Percentiles rank a stretch among this genome's conserved stretches.
phyloP scores from a whole-genome alignment of 1,140 invertebrate genomes.

The Helicoverpa armigera region DNA sequence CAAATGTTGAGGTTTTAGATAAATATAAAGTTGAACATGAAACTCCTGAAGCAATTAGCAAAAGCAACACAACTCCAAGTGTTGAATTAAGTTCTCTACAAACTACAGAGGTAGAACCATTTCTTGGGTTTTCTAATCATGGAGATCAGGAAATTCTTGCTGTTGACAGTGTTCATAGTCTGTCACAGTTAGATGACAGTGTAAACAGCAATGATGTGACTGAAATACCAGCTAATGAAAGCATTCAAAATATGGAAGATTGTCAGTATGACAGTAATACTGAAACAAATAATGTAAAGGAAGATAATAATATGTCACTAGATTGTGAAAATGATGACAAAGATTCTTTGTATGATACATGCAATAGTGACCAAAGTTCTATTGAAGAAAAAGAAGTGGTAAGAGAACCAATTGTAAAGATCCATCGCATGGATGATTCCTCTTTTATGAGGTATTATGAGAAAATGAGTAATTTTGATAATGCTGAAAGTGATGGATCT shows the following conservation, averaged over 20 bases:
- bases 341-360: conserved; percentile 63
- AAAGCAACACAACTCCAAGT: conserved; percentile 22
- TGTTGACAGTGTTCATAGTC: neutral
- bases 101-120: conserved; percentile 67
- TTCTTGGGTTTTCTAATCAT: conserved; percentile 66
- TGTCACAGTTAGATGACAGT: conserved; percentile 7
- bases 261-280: conserved; percentile 3
- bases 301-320: conserved; percentile 24
- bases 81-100: conserved; percentile 52
- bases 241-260: neutral
- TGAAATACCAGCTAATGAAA: conserved; percentile 15
- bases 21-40: conserved; percentile 23
- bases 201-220: neutral
- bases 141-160: neutral
- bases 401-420: conserved; percentile 62
- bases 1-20: conserved; percentile 5
- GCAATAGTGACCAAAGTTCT: conserved; percentile 55
- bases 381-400: conserved; percentile 37
- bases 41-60: neutral
- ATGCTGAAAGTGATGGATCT: conserved; percentile 38
- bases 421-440: conserved; percentile 70
- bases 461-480: conserved; percentile 52
- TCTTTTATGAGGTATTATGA: conserved; percentile 69
- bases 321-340: conserved; percentile 40
- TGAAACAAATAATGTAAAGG: conserved; percentile 29